Conservation (phyloP, 2,888 invertebrate genomes). For the Matsumyia berberina region DNA sequence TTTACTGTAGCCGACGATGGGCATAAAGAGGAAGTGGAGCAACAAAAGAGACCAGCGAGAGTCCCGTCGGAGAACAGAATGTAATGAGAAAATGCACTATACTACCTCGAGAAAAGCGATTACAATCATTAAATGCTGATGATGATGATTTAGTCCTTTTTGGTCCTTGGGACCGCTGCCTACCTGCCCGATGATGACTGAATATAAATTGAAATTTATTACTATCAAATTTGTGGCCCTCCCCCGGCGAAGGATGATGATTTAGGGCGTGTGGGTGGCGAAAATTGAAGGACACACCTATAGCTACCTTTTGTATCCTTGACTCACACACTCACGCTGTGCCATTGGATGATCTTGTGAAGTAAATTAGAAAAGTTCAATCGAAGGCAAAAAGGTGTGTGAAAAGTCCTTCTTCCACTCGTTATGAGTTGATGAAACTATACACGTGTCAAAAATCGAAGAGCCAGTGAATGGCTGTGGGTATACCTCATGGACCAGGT, state of each 20-base stretch:
- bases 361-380: constrained; percentile 48
- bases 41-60: not conserved
- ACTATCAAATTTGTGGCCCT: constrained; percentile 1
- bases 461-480: too few relatives aligned
- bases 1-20: constrained; percentile 16
- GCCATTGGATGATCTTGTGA: constrained; percentile 1
- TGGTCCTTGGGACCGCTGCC: not conserved
- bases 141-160: constrained; percentile 45
- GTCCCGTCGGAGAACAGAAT: not conserved
- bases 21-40: not conserved
- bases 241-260: not conserved
- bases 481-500: constrained; percentile 9
- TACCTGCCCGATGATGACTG: constrained; percentile 33
- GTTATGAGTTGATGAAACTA: constrained; percentile 26
- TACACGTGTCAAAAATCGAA: constrained; percentile 57
- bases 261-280: constrained; percentile 2
- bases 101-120: constrained; percentile 44
- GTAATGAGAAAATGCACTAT: constrained; percentile 36
- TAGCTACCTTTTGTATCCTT: constrained; percentile 14
- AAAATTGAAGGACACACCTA: constrained; percentile 7
- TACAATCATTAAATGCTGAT: constrained; percentile 54
- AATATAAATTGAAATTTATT: constrained; percentile 66
- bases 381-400: constrained; percentile 2
- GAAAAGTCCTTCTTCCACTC: not conserved
- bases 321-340: not conserved